A percentile compares a stretch with the other conserved stretches of the same genome.
Conservation (phyloP, 1,140 invertebrate species). For the Eupristina koningsbergeri region DNA sequence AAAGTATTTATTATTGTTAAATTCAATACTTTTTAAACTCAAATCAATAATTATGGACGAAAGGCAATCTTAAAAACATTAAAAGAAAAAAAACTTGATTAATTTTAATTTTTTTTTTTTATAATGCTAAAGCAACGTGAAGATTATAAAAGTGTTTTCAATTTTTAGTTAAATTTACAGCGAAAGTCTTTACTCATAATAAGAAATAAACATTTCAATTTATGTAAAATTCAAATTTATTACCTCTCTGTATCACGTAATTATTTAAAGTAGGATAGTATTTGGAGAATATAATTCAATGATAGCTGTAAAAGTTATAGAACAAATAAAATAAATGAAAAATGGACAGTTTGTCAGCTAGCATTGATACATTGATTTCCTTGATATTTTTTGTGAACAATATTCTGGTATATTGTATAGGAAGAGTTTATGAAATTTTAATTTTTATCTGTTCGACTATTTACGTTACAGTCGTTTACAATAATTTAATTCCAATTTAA, state of each 20-base stretch:
- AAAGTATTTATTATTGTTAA: neutral
- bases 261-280: neutral
- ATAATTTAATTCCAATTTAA: no score
- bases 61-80: neutral
- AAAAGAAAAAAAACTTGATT: neutral
- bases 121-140: neutral
- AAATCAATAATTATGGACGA: neutral
- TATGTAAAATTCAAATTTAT: neutral
- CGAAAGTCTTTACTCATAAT: neutral
- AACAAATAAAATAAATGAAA: slow-evolving; percentile 5
- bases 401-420: neutral
- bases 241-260: neutral
- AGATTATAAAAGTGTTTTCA: neutral
- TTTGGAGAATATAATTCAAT: neutral
- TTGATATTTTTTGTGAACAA: neutral
- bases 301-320: neutral
- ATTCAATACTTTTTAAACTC: neutral
- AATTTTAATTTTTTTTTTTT: neutral
- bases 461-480: no score
- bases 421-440: neutral
- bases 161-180: neutral
- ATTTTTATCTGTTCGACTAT: neutral
- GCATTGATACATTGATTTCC: neutral
- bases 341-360: neutral
- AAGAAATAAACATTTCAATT: neutral